Evolutionary conservation across 2,888 invertebrate species (phyloP), one percentile per base, ranked within the genome.

Genomic region (Drosophila vallismaia): DNA sequence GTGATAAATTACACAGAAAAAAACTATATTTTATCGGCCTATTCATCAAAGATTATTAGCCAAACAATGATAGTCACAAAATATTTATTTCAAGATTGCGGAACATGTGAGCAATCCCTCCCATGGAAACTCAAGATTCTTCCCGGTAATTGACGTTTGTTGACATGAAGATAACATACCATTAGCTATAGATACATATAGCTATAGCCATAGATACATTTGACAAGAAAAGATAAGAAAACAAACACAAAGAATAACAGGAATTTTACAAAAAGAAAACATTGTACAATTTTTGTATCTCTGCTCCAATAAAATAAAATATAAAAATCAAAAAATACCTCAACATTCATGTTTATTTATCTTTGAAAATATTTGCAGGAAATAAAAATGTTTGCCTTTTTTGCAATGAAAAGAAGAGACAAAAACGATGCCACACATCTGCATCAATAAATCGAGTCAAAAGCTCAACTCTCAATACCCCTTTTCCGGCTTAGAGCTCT

Each of bases 391-490:
- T 33, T 44, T 12, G 33, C n/a, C 19, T 45, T 26, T 42, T 33
- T 4, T 7, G 19, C 14, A 9, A 12, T 6, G n/a, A 19, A 8
- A 51, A 14, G n/a, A 9, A 14, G 6, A 12, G 2, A 19, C 29
- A 42, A 33, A 19, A 5, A 40, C 40, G 59, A 63, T 63, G 8
- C 14, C 33, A 36, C 45, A 59, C 31, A 46, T 54, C 53, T 54
- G 59, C 69, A 60, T 29, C 63, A 51, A 71, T 71, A 54, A 71
- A 50, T 53, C 70, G 51, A 55, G 62, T 70, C 62, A 70, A 71
- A 71, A 63, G 72, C 54, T 63, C 48, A 64, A 48, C 52, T 55
- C 56, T 31, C 51, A 63, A 53, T 52, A 52, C 55, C 63, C 55
- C 36, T 63, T 63, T 71, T 71, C 42, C 51, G 55, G 48, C 55